Percentiles rank a stretch among this genome's conserved stretches.
phyloP scores from a whole-genome alignment of 2,888 invertebrate species.

The Neocrepidodera transversa region DNA sequence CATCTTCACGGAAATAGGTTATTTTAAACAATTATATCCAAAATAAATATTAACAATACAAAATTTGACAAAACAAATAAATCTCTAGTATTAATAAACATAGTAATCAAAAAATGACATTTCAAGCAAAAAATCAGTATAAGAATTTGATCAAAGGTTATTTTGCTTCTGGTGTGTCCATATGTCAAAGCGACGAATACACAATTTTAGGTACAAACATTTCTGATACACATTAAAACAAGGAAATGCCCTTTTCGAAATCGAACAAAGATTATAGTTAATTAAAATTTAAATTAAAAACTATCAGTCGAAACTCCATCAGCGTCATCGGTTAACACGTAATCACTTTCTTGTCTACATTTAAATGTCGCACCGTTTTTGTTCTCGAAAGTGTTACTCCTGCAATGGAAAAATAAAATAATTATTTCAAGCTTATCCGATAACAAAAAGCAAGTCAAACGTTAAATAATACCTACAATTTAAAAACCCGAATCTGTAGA shows the following conservation, averaged over 20 bases:
- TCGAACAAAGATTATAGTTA: too few species aligned
- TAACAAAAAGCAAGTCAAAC: too few species aligned
- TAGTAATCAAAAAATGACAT: too few species aligned
- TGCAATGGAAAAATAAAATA: constrained; percentile 1
- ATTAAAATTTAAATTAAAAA: constrained; percentile 21
- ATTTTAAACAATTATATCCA: constrained; percentile 6
- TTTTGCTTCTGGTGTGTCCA: too few species aligned
- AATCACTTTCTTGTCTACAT: constrained; percentile 49
- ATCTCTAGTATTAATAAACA: too few species aligned
- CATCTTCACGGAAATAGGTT: constrained; percentile 15
- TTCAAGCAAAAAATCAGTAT: not conserved
- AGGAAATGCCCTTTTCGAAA: not conserved
- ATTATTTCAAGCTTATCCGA: too few species aligned
- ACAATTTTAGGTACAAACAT: too few species aligned
- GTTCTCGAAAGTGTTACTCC: constrained; percentile 73
- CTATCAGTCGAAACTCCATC: constrained; percentile 34
- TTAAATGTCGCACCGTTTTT: constrained; percentile 49
- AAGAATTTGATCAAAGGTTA: too few species aligned
- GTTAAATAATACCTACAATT: too few species aligned
- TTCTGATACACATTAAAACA: too few species aligned
- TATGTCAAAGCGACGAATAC: not conserved
- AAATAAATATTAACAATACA: not conserved
- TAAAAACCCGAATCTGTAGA: too few species aligned
- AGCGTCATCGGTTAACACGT: constrained; percentile 60
- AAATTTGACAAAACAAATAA: not conserved